phyloP scores from a whole-genome alignment of 2,797 vertebrate genomes.

The Chrysocyon brachyurus region DNA sequence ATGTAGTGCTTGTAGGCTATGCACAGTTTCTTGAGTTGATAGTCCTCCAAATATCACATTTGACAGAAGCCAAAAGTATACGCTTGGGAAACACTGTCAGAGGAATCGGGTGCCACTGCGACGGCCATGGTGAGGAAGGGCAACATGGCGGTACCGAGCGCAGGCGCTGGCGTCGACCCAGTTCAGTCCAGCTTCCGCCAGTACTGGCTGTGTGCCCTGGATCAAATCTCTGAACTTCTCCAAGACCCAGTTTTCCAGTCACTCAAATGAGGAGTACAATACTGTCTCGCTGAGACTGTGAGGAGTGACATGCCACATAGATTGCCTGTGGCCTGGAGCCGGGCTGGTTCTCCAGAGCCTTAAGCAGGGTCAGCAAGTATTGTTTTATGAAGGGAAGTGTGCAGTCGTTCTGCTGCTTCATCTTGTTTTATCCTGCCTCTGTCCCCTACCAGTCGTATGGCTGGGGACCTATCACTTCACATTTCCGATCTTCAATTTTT shows the following conservation, averaged over 20 bases:
- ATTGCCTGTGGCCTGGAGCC: neutral
- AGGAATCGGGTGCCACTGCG: accelerated
- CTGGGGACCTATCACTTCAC: neutral
- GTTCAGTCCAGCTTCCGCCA: neutral
- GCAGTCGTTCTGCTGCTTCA: neutral
- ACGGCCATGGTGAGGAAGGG: neutral
- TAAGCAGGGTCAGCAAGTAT: neutral
- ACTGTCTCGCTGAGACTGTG: neutral
- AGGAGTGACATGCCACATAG: neutral
- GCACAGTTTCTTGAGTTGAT: neutral
- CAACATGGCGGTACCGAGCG: neutral
- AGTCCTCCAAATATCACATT: neutral
- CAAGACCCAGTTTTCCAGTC: neutral
- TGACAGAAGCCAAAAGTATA: neutral
- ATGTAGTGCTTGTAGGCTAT: neutral
- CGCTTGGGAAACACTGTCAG: neutral
- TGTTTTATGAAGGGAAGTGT: neutral
- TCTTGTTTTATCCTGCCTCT: neutral
- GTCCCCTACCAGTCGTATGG: neutral
- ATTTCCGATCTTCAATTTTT: neutral
- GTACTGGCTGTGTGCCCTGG: neutral
- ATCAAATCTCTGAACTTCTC: neutral
- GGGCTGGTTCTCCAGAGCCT: neutral
- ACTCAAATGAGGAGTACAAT: neutral
- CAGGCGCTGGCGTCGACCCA: neutral